These are phyloP conservation scores for Miltochrista miniata DNA, from an alignment of 2,888 invertebrate genomes.

Conservation along the genomic window DNA sequence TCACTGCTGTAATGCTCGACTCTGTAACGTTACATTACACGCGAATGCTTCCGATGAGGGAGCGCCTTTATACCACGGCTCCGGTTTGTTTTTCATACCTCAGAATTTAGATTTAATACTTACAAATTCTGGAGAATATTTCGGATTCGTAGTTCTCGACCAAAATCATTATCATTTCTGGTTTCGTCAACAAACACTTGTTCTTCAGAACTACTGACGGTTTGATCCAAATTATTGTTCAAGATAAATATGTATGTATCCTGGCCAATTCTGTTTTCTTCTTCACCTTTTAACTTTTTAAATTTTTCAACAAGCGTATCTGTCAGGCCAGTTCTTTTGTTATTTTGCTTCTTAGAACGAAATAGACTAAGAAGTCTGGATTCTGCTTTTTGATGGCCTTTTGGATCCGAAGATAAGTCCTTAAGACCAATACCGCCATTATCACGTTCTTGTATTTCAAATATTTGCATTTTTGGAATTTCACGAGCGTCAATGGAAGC, in stretches of 20 bases:
- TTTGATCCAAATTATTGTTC: not conserved
- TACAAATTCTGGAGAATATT: constrained; percentile 4
- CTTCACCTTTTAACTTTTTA: constrained; percentile 1
- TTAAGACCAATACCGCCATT: constrained; percentile 15
- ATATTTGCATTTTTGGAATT: constrained; percentile 27
- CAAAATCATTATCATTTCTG: not conserved
- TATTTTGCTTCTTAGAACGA: not conserved
- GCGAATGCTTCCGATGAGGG: too few relatives aligned
- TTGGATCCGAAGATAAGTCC: constrained; percentile 13
- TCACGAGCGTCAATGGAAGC: constrained; percentile 8
- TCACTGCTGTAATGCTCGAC: too few relatives aligned
- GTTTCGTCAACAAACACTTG: constrained; percentile 1
- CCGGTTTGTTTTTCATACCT: too few relatives aligned
- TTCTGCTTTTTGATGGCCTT: not conserved
- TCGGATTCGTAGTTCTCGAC: not conserved
- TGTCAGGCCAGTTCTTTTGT: not conserved
- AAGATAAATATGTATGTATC: constrained; percentile 5
- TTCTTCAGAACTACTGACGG: not conserved
- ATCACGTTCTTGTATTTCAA: constrained; percentile 21
- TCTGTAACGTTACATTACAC: too few relatives aligned
- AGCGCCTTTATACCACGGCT: too few relatives aligned
- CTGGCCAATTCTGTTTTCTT: constrained; percentile 6
- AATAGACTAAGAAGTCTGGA: constrained; percentile 1
- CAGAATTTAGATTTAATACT: constrained; percentile 2
- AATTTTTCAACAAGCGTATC: constrained; percentile 8